Evolutionary conservation across 2,888 invertebrate species (phyloP).

Genomic region (Maniola hyperantus): DNA sequence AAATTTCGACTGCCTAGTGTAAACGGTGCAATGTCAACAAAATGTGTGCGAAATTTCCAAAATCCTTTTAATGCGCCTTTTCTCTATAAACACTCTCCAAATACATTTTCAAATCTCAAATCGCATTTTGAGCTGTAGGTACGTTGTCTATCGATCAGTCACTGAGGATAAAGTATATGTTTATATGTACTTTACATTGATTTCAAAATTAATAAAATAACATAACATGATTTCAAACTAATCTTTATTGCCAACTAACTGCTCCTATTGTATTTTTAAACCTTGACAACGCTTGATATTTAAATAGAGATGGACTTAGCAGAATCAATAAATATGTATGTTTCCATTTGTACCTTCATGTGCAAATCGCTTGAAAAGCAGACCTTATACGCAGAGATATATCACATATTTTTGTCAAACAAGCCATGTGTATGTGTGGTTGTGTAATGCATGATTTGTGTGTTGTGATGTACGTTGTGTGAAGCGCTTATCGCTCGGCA

Average conservation of each 20-base stretch:
- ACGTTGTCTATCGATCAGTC: no score
- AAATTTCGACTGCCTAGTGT: no score
- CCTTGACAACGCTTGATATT: constrained; percentile 36
- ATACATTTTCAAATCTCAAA: no score
- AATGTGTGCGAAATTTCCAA: no score
- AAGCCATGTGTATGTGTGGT: constrained; percentile 47
- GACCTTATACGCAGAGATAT: constrained; percentile 36
- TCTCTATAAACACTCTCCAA: no score
- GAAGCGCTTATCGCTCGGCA: constrained; percentile 76
- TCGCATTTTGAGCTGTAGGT: no score
- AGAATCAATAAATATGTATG: constrained; percentile 43
- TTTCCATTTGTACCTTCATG: constrained; percentile 32
- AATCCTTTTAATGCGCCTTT: no score
- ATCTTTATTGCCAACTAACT: constrained; percentile 17
- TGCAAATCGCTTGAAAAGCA: constrained; percentile 32
- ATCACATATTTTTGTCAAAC: constrained; percentile 40
- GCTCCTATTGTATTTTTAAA: constrained; percentile 36
- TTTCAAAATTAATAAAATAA: not conserved
- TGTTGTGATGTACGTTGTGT: constrained; percentile 59
- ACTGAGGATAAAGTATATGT: no score
- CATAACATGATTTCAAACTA: not conserved
- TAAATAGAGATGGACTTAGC: constrained; percentile 42
- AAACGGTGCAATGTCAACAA: no score
- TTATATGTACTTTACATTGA: not conserved
- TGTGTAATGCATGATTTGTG: constrained; percentile 55